Evolutionary conservation across 64 coral and sea anemone genomes (phyloP).

Genomic region (Stichodactyla mertensii): DNA sequence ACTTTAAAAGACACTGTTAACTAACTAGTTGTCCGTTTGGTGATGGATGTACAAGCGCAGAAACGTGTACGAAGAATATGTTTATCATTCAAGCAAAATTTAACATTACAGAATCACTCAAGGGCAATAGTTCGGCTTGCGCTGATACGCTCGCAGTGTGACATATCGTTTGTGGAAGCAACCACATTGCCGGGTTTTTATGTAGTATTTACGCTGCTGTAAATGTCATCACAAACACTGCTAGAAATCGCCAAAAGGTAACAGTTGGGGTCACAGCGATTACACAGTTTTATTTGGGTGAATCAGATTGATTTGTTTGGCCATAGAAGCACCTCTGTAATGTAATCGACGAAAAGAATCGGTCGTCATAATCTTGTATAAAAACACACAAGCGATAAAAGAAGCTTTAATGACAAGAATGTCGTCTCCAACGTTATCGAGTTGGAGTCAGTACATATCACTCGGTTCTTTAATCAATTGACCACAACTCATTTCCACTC

Average conservation of each 20-base stretch:
- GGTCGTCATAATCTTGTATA: background rate
- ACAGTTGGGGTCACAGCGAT: background rate
- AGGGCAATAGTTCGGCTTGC: background rate
- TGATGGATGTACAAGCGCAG: background rate
- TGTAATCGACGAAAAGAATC: slow-evolving; percentile 5
- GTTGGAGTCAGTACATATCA: slow-evolving; percentile 1
- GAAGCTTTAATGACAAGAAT: slow-evolving; percentile 3
- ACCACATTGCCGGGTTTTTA: background rate
- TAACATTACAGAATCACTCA: background rate
- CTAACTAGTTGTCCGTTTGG: background rate
- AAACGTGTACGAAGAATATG: background rate
- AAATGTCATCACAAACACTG: background rate
- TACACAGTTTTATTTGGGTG: background rate
- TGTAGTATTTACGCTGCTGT: slow-evolving; percentile 3
- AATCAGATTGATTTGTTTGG: slow-evolving; percentile 14
- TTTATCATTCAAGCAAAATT: background rate
- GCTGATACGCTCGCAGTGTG: background rate
- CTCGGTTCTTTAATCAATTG: background rate
- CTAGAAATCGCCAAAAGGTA: background rate
- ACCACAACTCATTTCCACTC: slow-evolving; percentile 13
- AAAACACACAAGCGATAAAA: slow-evolving; percentile 30
- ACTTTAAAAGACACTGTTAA: background rate
- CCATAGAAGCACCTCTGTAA: background rate
- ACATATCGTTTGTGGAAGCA: background rate
- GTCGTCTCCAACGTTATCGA: slow-evolving; percentile 15